Percentiles rank a stretch among this genome's conserved stretches.
These are phyloP conservation scores for Olivierus martensii DNA, from an alignment of 1,140 invertebrate species.

Conservation along the genomic window DNA sequence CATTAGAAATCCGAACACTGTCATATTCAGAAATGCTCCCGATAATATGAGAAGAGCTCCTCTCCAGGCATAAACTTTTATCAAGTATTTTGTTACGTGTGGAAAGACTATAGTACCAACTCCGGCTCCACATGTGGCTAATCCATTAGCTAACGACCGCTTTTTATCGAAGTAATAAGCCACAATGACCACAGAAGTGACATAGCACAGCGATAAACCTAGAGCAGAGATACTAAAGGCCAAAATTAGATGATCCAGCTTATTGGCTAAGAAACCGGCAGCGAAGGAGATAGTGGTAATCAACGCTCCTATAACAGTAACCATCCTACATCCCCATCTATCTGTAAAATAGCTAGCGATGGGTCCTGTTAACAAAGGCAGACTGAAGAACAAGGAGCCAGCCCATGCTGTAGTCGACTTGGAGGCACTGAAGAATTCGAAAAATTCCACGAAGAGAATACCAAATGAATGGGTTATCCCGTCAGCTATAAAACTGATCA, in stretches of 20 bases:
- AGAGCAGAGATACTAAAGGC: constrained; percentile 72
- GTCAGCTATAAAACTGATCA: constrained; percentile 87
- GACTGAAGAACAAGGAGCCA: constrained; percentile 50
- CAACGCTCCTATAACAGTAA: constrained; percentile 67
- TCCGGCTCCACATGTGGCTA: constrained; percentile 86
- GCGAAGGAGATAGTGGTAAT: constrained; percentile 58
- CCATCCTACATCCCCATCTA: constrained; percentile 73
- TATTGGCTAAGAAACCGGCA: constrained; percentile 58
- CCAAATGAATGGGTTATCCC: constrained; percentile 90
- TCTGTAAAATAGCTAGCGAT: constrained; percentile 72
- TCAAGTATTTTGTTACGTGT: constrained; percentile 48
- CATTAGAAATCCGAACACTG: constrained; percentile 68
- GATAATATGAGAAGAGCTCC: constrained; percentile 59
- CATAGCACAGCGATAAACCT: constrained; percentile 71
- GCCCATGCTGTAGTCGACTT: constrained; percentile 60
- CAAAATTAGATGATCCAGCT: constrained; percentile 60
- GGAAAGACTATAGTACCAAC: constrained; percentile 71
- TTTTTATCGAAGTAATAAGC: constrained; percentile 86
- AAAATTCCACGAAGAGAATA: constrained; percentile 46
- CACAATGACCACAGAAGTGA: constrained; percentile 86
- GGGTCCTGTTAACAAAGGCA: constrained; percentile 48
- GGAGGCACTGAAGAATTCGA: constrained; percentile 40
- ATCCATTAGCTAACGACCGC: constrained; percentile 76
- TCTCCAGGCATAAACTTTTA: constrained; percentile 36
- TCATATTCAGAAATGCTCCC: constrained; percentile 62